These are phyloP conservation scores for Aspidiotus rigidus DNA, from an alignment of 2,888 invertebrate genomes.

Conservation along the genomic window DNA sequence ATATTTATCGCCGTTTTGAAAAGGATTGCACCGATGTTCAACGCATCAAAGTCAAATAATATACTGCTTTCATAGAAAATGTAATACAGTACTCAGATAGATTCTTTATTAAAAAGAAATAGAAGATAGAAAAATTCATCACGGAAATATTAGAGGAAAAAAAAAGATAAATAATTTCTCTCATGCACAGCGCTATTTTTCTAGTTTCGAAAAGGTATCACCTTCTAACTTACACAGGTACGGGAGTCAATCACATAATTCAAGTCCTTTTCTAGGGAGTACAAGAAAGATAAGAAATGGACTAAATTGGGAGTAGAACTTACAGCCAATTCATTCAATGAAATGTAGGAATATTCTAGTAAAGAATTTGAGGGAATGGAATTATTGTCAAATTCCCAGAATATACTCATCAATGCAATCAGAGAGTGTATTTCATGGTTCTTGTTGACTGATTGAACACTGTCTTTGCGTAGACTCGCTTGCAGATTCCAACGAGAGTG, in stretches of 20 bases:
- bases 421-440: conserved; percentile 27
- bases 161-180: not conserved
- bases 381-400: conserved; percentile 11
- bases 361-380: too few relatives aligned
- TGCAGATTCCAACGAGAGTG: not conserved
- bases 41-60: not conserved
- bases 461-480: conserved; percentile 4
- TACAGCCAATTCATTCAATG: not conserved
- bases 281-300: too few relatives aligned
- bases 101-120: not conserved
- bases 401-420: conserved; percentile 31
- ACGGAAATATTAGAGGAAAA: not conserved
- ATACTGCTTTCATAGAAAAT: not conserved
- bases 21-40: conserved; percentile 26
- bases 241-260: too few relatives aligned
- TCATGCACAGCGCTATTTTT: not conserved
- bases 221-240: too few relatives aligned
- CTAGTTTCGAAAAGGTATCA: too few relatives aligned
- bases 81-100: not conserved
- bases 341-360: too few relatives aligned
- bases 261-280: too few relatives aligned
- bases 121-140: too few relatives aligned
- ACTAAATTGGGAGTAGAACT: not conserved
- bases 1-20: not conserved
- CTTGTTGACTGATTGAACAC: conserved; percentile 11